Base-by-base conservation (phyloP, 2,113 vertebrate species). In the Pterophyllum scalare region DNA sequence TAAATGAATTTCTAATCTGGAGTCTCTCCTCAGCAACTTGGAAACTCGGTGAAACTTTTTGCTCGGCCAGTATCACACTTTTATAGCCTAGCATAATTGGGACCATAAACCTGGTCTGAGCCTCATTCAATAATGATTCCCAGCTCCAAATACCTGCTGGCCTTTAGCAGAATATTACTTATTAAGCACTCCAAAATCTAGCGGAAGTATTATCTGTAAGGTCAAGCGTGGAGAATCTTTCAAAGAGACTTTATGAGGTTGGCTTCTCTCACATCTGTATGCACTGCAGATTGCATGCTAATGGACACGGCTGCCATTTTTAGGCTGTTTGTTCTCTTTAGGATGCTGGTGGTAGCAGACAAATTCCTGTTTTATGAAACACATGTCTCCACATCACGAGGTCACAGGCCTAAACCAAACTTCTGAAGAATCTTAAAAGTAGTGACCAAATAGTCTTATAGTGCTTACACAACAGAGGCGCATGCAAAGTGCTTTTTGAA, bases 201-300 rank as follows among this genome's bases (percentile, higher is more conserved):
- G 89, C 83, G 87, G 85, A 94, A 94, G 93, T 94, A 91, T 92
- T 94, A 94, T 93, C 89, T 75, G 91, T 95, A 95, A 96, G 95
- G 95, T 96, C 94, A 95, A 91, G 92, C 91, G 84, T 94, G 91
- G 92, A 87, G 93, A 94, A 95, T 95, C 91, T 93, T 90, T 84
- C 82, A 88, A 86, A 92, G 90, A 88, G 89, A 87, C 90, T 95
- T 94, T 94, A 94, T 95, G 94, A 88, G 92, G 89, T 92, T 59
- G 38, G 83, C 70, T 89, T 92, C 85, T 88, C 87, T 88, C 82
- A 82, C 89, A 93, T 91, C 90, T 91, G 70, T 80, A 87, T 80
- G 87, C 87, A 77, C 82, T 84, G 89, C 89, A 89, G 84, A 81
- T 88, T 83, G 93, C 93, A 93, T 93, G 91, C 82, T 94, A 94